These are phyloP conservation scores for Cyaniris semiargus DNA, from an alignment of 2,888 invertebrate species.

Conservation along the genomic window DNA sequence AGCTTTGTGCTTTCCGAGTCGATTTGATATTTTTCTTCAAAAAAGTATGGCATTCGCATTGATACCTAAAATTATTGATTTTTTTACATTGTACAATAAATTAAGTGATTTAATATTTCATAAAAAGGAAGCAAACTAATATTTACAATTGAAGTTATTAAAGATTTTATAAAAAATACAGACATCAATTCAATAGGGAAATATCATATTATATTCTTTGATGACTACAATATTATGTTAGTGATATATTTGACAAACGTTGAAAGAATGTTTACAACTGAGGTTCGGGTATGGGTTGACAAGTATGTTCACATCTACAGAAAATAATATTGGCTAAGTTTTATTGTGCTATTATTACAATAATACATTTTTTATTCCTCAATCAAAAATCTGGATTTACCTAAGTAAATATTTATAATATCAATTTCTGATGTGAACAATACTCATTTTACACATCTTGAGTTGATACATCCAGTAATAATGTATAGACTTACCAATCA, in stretches of 20 bases:
- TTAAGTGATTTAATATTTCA: slow-evolving; percentile 50
- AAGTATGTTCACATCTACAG: slow-evolving; percentile 12
- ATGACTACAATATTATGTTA: slow-evolving; percentile 31
- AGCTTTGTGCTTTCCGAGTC: slow-evolving; percentile 48
- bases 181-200: slow-evolving; percentile 37
- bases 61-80: slow-evolving; percentile 63
- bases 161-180: slow-evolving; percentile 45
- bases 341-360: background rate
- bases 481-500: slow-evolving; percentile 59
- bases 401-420: slow-evolving; percentile 11
- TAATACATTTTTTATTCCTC: background rate
- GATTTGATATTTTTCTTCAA: slow-evolving; percentile 37
- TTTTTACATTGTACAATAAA: slow-evolving; percentile 69
- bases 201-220: slow-evolving; percentile 34
- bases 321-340: background rate
- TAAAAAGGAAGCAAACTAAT: slow-evolving; percentile 69
- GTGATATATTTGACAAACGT: slow-evolving; percentile 30
- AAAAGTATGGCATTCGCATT: slow-evolving; percentile 60
- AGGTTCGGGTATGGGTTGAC: background rate
- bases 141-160: slow-evolving; percentile 64
- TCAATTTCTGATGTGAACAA: slow-evolving; percentile 23
- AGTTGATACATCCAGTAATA: slow-evolving; percentile 40
- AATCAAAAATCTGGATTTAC: background rate
- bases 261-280: slow-evolving; percentile 19
- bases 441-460: background rate